Percentiles rank a stretch among this genome's conserved stretches.
Conservation (phyloP, 2,888 invertebrate species). For the Melanophora roralis region DNA sequence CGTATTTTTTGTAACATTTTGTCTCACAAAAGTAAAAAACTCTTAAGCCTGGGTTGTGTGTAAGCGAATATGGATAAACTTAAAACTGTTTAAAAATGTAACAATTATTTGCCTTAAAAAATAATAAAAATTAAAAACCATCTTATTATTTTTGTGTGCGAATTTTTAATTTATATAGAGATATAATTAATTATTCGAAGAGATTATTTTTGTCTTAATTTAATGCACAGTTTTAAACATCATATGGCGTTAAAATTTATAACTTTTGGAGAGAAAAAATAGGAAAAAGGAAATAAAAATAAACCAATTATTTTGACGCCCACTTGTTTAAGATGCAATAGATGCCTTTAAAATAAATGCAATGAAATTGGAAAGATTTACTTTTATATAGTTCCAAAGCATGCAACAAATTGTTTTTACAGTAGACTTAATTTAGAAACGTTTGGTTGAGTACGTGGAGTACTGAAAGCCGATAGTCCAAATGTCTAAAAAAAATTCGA, state of each 20-base stretch:
- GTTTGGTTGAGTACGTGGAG: too few species aligned
- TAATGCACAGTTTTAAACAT: conserved; percentile 34
- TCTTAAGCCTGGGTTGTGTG: not conserved
- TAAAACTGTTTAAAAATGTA: not conserved
- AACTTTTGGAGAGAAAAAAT: not conserved
- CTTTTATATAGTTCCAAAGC: too few species aligned
- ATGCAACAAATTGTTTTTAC: too few species aligned
- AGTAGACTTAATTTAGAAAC: too few species aligned
- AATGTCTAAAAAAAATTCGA: too few species aligned
- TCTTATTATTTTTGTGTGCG: not conserved
- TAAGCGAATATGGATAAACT: conserved; percentile 19
- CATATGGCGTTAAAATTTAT: conserved; percentile 43
- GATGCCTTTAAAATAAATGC: too few species aligned
- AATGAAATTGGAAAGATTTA: too few species aligned
- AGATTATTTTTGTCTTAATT: conserved; percentile 26
- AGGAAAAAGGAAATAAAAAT: conserved; percentile 28
- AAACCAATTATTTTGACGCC: conserved; percentile 72
- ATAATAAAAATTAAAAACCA: not conserved
- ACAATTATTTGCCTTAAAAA: not conserved
- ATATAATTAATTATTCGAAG: conserved; percentile 50
- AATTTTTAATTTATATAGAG: conserved; percentile 19
- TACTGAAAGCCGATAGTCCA: too few species aligned
- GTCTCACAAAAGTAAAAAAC: not conserved
- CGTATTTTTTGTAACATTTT: conserved; percentile 64
- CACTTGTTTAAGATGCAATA: conserved; percentile 56